phyloP scores from a whole-genome alignment of 2,797 vertebrate genomes.

The Cyprinella venusta region DNA sequence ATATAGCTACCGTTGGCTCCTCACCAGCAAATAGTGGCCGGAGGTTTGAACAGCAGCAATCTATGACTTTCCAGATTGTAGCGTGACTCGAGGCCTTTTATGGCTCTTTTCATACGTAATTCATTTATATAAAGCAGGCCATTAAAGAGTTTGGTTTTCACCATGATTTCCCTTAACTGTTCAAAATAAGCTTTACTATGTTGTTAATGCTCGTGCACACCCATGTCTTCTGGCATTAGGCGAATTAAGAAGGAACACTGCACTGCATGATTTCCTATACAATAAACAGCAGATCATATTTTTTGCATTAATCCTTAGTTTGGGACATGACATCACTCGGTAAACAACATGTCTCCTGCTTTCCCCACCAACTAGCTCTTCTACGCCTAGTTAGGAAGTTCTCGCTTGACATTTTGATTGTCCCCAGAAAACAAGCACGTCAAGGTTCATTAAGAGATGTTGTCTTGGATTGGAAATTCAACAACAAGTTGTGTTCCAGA shows the following conservation, averaged over 20 bases:
- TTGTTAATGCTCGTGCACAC: constrained; percentile 67
- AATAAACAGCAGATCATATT: constrained; percentile 17
- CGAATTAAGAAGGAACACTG: background rate
- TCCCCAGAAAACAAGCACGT: background rate
- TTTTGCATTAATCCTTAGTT: constrained; percentile 7
- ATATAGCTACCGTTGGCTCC: constrained; percentile 69
- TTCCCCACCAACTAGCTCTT: background rate
- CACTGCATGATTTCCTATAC: background rate
- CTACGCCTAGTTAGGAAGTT: background rate
- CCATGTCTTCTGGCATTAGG: constrained; percentile 25
- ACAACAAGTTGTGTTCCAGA: background rate
- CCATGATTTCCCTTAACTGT: constrained; percentile 71
- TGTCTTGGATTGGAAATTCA: background rate
- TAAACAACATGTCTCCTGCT: background rate
- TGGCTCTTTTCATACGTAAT: constrained; percentile 65
- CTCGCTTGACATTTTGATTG: background rate
- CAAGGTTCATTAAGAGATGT: constrained; percentile 2
- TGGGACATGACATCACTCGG: background rate
- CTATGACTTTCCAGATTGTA: constrained; percentile 75
- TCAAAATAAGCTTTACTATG: constrained; percentile 77
- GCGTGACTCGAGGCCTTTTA: constrained; percentile 74
- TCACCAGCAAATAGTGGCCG: constrained; percentile 64
- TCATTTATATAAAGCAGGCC: constrained; percentile 74
- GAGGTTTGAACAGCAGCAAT: constrained; percentile 49
- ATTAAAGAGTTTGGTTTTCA: constrained; percentile 74